phyloP scores from a whole-genome alignment of 2,113 vertebrate species.

The Ramphastos sulfuratus region DNA sequence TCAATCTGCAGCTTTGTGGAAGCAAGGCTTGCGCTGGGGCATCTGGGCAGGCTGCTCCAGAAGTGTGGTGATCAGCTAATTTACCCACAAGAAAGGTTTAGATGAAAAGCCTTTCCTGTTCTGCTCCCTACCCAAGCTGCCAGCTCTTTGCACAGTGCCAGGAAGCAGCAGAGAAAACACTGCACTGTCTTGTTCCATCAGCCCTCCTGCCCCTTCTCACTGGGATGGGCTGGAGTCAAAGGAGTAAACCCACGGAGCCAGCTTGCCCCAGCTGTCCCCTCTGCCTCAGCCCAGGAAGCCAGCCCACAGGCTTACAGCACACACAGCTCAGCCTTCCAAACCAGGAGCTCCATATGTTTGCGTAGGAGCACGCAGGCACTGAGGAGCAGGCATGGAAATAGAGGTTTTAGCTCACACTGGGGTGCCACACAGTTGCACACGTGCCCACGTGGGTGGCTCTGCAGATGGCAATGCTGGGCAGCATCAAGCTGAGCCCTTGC shows the following conservation, averaged over 20 bases:
- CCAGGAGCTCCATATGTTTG: not conserved
- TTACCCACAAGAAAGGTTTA: not conserved
- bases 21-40: not conserved
- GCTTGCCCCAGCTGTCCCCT: not conserved
- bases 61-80: not conserved
- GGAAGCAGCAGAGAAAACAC: fast-evolving
- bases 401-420: not conserved
- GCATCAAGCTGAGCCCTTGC: not conserved
- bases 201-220: not conserved
- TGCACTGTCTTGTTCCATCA: not conserved
- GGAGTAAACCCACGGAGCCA: fast-evolving
- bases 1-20: not conserved
- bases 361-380: not conserved
- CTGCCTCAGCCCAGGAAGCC: not conserved
- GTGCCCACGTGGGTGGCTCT: not conserved
- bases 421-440: not conserved
- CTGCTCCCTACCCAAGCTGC: not conserved
- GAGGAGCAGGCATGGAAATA: not conserved
- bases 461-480: not conserved
- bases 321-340: not conserved
- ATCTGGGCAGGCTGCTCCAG: not conserved
- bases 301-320: not conserved
- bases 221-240: not conserved
- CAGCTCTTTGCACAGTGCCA: not conserved
- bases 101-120: not conserved